A percentile compares a stretch with the other conserved stretches of the same genome.
Evolutionary conservation across 2,797 vertebrate genomes (phyloP).

Genomic region (Coilia nasus): DNA sequence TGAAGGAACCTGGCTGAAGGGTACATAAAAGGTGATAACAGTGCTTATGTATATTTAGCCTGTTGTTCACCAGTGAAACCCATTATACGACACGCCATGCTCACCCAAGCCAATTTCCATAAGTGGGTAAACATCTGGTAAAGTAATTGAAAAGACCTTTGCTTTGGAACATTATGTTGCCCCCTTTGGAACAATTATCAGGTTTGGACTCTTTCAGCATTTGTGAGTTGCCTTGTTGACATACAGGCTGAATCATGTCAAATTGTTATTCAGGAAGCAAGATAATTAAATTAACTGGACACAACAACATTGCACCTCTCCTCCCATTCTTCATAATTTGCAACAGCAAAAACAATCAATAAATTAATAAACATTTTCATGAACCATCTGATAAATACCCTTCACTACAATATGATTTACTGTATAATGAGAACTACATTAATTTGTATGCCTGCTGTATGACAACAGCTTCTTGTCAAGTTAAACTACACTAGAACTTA

Average conservation of each 20-base stretch:
- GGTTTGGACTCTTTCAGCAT: slow-evolving; percentile 8
- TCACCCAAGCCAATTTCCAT: slow-evolving; percentile 39
- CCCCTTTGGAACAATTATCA: slow-evolving; percentile 23
- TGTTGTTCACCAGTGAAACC: neutral
- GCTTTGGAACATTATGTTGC: slow-evolving; percentile 35
- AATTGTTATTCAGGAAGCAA: neutral
- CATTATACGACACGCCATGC: neutral
- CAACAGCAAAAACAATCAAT: neutral
- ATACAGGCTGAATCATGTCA: neutral
- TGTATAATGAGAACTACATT: neutral
- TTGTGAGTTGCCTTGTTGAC: neutral
- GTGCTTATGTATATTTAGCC: slow-evolving; percentile 9
- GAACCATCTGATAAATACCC: neutral
- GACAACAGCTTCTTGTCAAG: neutral
- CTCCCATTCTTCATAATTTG: neutral
- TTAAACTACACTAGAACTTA: neutral
- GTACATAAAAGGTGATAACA: slow-evolving; percentile 7
- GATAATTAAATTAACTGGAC: neutral
- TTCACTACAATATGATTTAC: neutral
- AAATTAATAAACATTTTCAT: neutral
- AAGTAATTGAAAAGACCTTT: slow-evolving; percentile 38
- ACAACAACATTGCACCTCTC: neutral
- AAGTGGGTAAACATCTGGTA: slow-evolving; percentile 37
- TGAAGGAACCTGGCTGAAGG: neutral
- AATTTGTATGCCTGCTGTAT: neutral